Evolutionary conservation across 2,888 invertebrate species (phyloP).

Genomic region (Tridacna crocea): DNA sequence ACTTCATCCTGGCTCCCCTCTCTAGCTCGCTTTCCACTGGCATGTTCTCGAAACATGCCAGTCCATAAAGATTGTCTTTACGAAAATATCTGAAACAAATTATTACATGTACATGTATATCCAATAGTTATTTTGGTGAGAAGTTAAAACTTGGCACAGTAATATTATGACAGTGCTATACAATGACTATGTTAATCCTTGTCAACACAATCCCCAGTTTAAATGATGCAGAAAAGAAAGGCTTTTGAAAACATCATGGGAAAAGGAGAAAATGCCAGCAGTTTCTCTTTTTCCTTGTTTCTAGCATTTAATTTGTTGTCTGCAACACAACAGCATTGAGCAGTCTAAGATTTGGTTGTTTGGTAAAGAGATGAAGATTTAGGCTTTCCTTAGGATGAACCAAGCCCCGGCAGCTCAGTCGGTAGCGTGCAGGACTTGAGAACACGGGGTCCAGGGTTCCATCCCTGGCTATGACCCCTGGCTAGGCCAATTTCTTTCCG

Average conservation of each 20-base stretch:
- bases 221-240: background rate
- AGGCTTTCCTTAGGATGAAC: too few relatives aligned
- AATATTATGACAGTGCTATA: too few relatives aligned
- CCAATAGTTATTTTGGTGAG: background rate
- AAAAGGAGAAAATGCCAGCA: background rate
- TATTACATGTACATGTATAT: background rate
- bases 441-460: too few relatives aligned
- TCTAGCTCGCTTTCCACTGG: slow-evolving; percentile 84
- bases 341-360: too few relatives aligned
- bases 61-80: slow-evolving; percentile 82
- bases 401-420: too few relatives aligned
- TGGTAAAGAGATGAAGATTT: too few relatives aligned
- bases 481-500: too few relatives aligned
- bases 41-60: slow-evolving; percentile 85
- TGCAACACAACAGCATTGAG: background rate
- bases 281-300: background rate
- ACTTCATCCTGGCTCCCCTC: slow-evolving; percentile 85
- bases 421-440: too few relatives aligned
- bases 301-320: background rate
- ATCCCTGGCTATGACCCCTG: too few relatives aligned
- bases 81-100: slow-evolving; percentile 83
- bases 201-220: background rate
- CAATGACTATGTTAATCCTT: background rate
- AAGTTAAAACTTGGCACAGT: background rate
- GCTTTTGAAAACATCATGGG: background rate